Base-by-base conservation (phyloP, 2,797 vertebrate genomes). In the Heteromormyrus szaboi region DNA sequence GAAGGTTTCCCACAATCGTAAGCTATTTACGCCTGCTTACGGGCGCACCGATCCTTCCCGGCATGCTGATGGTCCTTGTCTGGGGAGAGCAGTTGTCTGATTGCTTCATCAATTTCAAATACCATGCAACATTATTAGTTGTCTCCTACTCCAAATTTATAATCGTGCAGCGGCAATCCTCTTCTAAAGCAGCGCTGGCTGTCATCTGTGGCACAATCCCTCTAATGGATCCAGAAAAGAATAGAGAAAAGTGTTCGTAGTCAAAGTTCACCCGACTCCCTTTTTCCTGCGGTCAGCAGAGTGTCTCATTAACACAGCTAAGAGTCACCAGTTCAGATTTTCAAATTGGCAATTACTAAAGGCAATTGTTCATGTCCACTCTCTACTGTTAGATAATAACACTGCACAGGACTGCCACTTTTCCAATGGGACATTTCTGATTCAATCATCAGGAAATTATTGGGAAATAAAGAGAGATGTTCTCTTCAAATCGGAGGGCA, bases 301-400 rank as follows among this genome's bases (percentile, higher is more conserved):
- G 56, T 88, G 84, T 56, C 56, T 89, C 89, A 91, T 91, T 90
- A 90, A 50, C 85, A 89, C 37, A 25, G 83, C 46, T 89, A 92
- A 91, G 88, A 90, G 87, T 89, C 46, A 84, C 83, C 84, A 37
- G 68, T 54, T 37, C 48, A 72, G 86, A 65, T 88, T 90, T 90
- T 76, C 83, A 85, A 91, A 88, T 68, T 88, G 89, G 87, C 62
- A 89, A 90, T 91, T 88, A 90, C 88, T 68, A 76, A 72, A 85
- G 19, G 19, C 86, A 83, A 88, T 81, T 46, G n/a, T 87, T 87
- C 56, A 25, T 86, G 79, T 88, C 33, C 68, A 22, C 53, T 29
- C 14, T n/a, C 44, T n/a, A 44, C 50, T 11, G 12, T 41, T 86
- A 8, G 53, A 65, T 11, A 41, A 85, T 17, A 62, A 88, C 48